Percentiles rank a stretch among this genome's conserved stretches.
Evolutionary conservation across 2,113 vertebrate species (phyloP).

Genomic region (Otolemur garnettii): DNA sequence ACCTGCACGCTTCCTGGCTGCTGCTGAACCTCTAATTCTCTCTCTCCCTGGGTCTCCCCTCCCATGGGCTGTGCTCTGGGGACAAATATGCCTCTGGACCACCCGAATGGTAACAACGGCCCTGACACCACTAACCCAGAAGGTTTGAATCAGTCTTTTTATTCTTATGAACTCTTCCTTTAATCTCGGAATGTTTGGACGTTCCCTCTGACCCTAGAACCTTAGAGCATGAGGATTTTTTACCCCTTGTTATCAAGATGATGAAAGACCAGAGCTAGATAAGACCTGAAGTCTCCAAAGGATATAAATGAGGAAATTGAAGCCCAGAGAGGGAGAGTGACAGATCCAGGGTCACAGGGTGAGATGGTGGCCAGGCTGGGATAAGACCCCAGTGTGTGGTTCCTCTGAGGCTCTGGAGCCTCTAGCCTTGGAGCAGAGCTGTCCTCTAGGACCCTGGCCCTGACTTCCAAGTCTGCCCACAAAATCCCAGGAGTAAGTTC

Average conservation of each 20-base stretch:
- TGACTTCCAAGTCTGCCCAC: background rate
- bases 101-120: rapidly evolving
- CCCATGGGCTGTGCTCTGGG: background rate
- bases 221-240: background rate
- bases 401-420: background rate
- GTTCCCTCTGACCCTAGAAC: background rate
- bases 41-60: background rate
- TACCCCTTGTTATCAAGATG: background rate
- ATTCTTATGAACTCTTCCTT: background rate
- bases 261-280: background rate
- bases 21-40: background rate
- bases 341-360: background rate
- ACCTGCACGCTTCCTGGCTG: background rate
- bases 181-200: background rate
- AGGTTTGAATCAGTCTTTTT: background rate
- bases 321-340: background rate
- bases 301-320: background rate
- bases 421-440: background rate
- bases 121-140: background rate
- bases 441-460: background rate
- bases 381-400: background rate
- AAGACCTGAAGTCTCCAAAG: background rate
- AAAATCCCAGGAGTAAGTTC: background rate
- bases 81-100: background rate
- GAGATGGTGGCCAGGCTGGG: background rate